Percentiles rank a stretch among this genome's conserved stretches.
Conservation (phyloP, 2,888 invertebrate genomes). For the Hydriomena furcata region DNA sequence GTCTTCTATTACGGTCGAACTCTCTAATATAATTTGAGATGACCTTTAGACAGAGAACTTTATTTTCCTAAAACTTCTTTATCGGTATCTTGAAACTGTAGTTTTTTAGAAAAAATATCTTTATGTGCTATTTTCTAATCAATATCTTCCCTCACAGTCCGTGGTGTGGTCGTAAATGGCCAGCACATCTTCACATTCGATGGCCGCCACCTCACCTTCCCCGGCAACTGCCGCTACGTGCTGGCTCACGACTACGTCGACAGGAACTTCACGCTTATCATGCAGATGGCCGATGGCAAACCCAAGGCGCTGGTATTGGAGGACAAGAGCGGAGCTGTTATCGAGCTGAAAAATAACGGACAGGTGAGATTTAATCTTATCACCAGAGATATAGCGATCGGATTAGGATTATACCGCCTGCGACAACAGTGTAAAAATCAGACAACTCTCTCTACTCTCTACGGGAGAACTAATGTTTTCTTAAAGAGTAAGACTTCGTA, state of each 20-base stretch:
- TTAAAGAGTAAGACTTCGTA: too few relatives aligned
- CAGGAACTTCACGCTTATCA: slow-evolving; percentile 92
- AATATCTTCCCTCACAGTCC: slow-evolving; percentile 65
- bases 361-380: slow-evolving; percentile 63
- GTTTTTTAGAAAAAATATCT: too few relatives aligned
- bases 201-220: slow-evolving; percentile 90
- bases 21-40: too few relatives aligned
- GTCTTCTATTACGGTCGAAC: too few relatives aligned
- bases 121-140: not conserved
- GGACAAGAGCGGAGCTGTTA: slow-evolving; percentile 85
- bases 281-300: slow-evolving; percentile 87
- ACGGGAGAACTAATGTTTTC: too few relatives aligned
- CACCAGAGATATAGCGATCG: not conserved
- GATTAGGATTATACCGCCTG: too few relatives aligned
- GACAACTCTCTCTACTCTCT: too few relatives aligned
- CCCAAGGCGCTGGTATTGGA: slow-evolving; percentile 87
- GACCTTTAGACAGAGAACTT: too few relatives aligned
- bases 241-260: slow-evolving; percentile 92
- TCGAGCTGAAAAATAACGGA: slow-evolving; percentile 86
- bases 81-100: too few relatives aligned
- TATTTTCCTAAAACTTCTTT: too few relatives aligned
- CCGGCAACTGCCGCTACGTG: slow-evolving; percentile 92
- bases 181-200: slow-evolving; percentile 96
- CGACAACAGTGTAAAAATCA: too few relatives aligned
- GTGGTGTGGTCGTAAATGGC: slow-evolving; percentile 89